Evolutionary conservation across 2,797 vertebrate genomes (phyloP).

Genomic region (Tenualosa thibaudeaui): DNA sequence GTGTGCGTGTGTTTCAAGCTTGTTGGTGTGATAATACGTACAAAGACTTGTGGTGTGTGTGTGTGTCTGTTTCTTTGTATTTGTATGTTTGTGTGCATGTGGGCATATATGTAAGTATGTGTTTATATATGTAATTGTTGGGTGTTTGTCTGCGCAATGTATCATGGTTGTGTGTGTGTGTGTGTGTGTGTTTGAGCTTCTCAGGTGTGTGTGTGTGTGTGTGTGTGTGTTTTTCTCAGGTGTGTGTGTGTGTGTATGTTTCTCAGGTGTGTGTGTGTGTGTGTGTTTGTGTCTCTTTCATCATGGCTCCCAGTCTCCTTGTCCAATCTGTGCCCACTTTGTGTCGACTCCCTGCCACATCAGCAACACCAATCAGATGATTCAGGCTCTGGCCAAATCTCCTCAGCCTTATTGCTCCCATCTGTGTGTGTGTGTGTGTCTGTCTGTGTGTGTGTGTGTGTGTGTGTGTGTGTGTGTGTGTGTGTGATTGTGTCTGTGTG

Average conservation of each 20-base stretch:
- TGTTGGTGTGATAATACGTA: background rate
- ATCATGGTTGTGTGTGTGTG: background rate
- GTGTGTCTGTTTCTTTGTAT: background rate
- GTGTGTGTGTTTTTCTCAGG: background rate
- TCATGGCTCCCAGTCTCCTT: background rate
- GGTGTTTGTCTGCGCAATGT: background rate
- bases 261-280: background rate
- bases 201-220: background rate
- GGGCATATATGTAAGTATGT: background rate
- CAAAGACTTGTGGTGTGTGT: background rate
- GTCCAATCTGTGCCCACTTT: background rate
- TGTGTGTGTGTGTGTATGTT: background rate
- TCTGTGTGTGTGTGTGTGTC: background rate
- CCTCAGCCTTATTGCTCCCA: background rate
- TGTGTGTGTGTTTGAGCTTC: background rate
- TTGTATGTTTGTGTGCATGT: background rate
- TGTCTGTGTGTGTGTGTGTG: background rate
- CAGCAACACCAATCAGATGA: background rate
- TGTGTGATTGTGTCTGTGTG: background rate
- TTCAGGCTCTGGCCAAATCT: background rate
- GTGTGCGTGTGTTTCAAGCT: background rate
- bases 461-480: conserved; percentile 6
- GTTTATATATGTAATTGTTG: background rate
- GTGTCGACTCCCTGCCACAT: background rate
- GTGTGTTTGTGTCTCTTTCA: background rate